phyloP scores from a whole-genome alignment of 64 coral and sea anemone species.

The Catalaphyllia jardinei region DNA sequence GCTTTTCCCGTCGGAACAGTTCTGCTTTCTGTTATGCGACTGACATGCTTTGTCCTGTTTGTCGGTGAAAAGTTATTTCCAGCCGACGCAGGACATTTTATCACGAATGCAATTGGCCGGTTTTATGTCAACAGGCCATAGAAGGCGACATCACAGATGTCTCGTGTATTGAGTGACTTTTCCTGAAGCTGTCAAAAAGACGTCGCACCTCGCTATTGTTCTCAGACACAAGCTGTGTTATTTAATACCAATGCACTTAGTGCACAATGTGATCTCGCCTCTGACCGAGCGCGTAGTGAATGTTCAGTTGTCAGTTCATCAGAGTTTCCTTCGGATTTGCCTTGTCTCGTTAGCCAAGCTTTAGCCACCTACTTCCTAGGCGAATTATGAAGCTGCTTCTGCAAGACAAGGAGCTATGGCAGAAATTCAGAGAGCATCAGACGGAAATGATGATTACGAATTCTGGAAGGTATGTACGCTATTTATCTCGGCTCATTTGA shows the following conservation, averaged over 20 bases:
- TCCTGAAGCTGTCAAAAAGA: constrained; percentile 20
- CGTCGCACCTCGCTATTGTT: constrained; percentile 37
- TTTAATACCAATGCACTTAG: neutral
- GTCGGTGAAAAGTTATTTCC: too few relatives aligned
- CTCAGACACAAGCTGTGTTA: neutral
- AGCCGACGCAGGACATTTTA: too few relatives aligned
- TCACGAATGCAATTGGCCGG: neutral
- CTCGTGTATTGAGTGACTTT: neutral
- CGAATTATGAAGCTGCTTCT: constrained; percentile 11
- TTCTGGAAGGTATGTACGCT: constrained; percentile 13
- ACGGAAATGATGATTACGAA: constrained; percentile 38
- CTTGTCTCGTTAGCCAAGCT: too few relatives aligned
- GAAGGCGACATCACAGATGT: constrained; percentile 4
- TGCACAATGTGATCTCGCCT: neutral
- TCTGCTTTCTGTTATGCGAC: too few relatives aligned
- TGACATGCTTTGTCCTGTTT: too few relatives aligned
- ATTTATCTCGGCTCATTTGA: neutral
- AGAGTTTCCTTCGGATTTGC: too few relatives aligned
- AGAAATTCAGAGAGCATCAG: constrained; percentile 30
- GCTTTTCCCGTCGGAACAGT: too few relatives aligned
- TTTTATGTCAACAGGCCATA: neutral
- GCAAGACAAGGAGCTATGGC: constrained; percentile 15
- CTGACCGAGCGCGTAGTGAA: neutral
- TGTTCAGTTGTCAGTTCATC: too few relatives aligned
- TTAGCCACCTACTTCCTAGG: too few relatives aligned